Conservation (phyloP, 2,888 invertebrate genomes). For the Sphecodes monilicornis region DNA sequence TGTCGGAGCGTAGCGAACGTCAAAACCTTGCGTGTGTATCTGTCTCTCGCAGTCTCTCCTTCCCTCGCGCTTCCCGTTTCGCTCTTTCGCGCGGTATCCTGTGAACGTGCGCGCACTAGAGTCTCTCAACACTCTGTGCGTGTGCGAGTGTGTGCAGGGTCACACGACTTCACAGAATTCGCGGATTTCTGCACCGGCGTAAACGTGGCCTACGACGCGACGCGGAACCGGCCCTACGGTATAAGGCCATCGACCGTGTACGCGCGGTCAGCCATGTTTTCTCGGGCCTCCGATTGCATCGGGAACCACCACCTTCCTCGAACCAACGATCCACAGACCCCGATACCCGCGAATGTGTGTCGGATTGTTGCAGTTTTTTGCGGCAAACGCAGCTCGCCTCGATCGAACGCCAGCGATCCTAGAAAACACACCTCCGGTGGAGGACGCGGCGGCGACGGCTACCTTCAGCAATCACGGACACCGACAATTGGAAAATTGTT, state of each 20-base stretch:
- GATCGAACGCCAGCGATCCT: not conserved
- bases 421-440: not conserved
- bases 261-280: constrained; percentile 7
- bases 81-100: not conserved
- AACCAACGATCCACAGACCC: constrained; percentile 7
- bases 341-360: constrained; percentile 27
- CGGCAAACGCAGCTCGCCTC: not conserved
- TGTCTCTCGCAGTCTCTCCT: not conserved
- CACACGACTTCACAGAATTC: not conserved
- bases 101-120: not conserved
- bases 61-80: not conserved
- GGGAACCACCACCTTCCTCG: not conserved
- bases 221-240: constrained; percentile 11
- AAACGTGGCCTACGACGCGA: not conserved
- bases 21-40: not conserved
- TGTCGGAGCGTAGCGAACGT: constrained; percentile 2
- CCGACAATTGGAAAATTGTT: not conserved
- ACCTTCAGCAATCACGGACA: not conserved
- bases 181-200: not conserved
- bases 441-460: no score
- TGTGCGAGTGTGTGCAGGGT: not conserved
- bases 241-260: constrained; percentile 27
- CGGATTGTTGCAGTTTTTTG: constrained; percentile 2
- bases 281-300: constrained; percentile 13
- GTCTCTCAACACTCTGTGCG: not conserved